Evolutionary conservation across 2,888 invertebrate genomes (phyloP).

Genomic region (Morinoia aosen): DNA sequence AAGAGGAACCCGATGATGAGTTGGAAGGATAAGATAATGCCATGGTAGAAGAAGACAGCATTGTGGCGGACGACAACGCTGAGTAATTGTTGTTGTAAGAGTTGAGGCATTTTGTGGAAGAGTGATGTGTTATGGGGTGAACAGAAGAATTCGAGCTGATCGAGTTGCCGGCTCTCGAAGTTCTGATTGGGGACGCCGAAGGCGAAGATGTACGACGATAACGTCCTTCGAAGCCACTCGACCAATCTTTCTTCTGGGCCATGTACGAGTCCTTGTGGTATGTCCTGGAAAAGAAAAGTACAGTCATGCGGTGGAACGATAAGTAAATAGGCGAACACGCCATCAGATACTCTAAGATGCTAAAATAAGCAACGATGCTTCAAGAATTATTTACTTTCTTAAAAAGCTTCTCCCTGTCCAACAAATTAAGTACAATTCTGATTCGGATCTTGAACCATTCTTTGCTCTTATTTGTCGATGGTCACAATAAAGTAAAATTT

Average conservation of each 20-base stretch:
- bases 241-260: slow-evolving; percentile 80
- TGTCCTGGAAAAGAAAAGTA: slow-evolving; percentile 75
- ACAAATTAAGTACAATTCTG: not conserved
- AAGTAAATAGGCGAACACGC: not conserved
- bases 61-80: not conserved
- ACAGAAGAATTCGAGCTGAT: not conserved
- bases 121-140: slow-evolving; percentile 38
- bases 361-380: not conserved
- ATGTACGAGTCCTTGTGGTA: slow-evolving; percentile 84
- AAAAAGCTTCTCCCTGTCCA: not conserved
- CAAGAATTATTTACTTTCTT: not conserved
- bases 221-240: slow-evolving; percentile 80
- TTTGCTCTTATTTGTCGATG: too few species aligned
- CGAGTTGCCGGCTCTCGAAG: slow-evolving; percentile 38
- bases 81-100: slow-evolving; percentile 35
- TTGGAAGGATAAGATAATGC: slow-evolving; percentile 36
- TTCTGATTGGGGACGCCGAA: slow-evolving; percentile 68
- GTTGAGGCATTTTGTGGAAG: slow-evolving; percentile 51
- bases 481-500: not conserved
- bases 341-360: not conserved
- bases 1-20: not conserved
- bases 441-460: not conserved
- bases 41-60: slow-evolving; percentile 43
- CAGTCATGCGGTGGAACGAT: not conserved
- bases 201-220: slow-evolving; percentile 83